Base-by-base conservation (phyloP, 2,113 vertebrate species). In the Lota lota region DNA sequence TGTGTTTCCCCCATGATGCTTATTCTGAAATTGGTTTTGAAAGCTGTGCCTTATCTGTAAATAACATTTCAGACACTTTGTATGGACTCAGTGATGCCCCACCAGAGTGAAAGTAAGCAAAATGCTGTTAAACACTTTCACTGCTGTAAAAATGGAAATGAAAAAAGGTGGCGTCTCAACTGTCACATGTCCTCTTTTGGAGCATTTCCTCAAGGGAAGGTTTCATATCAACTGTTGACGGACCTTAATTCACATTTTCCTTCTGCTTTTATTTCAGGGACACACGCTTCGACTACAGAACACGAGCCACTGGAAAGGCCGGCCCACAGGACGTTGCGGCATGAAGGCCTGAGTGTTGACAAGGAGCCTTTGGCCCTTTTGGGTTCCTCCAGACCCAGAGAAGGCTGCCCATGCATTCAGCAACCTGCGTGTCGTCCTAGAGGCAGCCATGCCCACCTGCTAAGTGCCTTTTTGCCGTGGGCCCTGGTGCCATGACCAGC, bases 401-500 rank as follows among this genome's bases (percentile, higher is more conserved):
- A 77, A 76, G 40, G 70, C 69, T 78, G 63, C 83, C 74, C 81
- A 90, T 88, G 87, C 79, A 61, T 72, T 64, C 78, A 70, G 75
- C 69, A 66, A 83, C 72, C 60, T 63, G 61, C 28, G 57, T 75
- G 69, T 64, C 67, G 50, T 69, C 70, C 69, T 66, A 62, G 76
- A 77, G 77, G 69, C 83, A 74, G 73, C 53, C 73, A 90, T 90
- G 90, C 76, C 66, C 63, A 67, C 66, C 74, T 83, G 72, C 84
- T 89, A 73, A 87, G 78, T 87, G 86, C 85, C 83, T 83, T 81
- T 8, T 83, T 88, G 75, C 78, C 79, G 83, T 74, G 79, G 85
- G 84, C 87, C 79, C 89, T 88, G 88, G 84, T 92, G 93, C 83
- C 89, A 97, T 95, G 95, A 96, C 95, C 92, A 97, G 95, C 89